phyloP scores from a whole-genome alignment of 2,888 invertebrate species.

The Eilema sororculum region DNA sequence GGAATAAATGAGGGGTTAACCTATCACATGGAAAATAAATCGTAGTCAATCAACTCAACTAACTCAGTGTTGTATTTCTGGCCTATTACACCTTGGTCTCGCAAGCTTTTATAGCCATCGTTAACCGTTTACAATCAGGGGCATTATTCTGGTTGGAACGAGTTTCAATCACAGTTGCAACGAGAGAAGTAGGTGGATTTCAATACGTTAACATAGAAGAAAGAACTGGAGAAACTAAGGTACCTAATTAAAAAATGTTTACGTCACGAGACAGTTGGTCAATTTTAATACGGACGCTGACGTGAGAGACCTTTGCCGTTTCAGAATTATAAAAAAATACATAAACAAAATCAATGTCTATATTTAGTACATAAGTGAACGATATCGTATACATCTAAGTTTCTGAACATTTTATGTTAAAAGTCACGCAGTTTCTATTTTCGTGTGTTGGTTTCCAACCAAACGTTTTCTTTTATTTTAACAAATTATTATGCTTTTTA shows the following conservation, averaged over 20 bases:
- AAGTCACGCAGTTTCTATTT: neutral
- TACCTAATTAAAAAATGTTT: too few relatives aligned
- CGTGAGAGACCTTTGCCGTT: neutral
- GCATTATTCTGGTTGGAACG: neutral
- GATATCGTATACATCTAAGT: neutral
- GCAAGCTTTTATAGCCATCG: constrained; percentile 1
- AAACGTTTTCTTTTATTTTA: neutral
- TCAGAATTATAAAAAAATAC: neutral
- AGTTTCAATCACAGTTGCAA: neutral
- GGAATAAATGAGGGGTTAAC: too few relatives aligned
- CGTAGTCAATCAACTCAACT: neutral
- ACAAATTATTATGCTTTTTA: neutral
- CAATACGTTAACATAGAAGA: neutral
- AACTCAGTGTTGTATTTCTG: constrained; percentile 2
- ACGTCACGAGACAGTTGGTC: too few relatives aligned
- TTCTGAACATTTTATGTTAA: neutral
- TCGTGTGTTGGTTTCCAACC: neutral
- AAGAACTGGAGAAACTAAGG: neutral
- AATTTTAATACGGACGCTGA: neutral
- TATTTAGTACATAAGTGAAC: neutral
- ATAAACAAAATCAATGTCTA: neutral
- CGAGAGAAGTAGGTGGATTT: neutral
- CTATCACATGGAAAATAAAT: neutral
- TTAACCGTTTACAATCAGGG: neutral
- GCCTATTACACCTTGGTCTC: constrained; percentile 4